These are phyloP conservation scores for Phortica magna DNA, from an alignment of 2,888 invertebrate species.

Conservation along the genomic window DNA sequence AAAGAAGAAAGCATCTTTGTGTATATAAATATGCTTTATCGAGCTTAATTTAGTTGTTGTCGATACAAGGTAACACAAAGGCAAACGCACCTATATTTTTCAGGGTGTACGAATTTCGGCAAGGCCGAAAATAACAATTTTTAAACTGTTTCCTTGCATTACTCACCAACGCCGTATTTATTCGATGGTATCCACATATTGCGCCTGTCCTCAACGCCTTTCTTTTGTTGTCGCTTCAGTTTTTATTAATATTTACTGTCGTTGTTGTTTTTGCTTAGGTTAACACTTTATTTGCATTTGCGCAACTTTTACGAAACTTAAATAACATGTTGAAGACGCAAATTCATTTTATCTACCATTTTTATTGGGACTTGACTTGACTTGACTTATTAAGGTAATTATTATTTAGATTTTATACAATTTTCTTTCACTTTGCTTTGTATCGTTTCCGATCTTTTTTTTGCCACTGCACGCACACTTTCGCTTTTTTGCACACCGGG, in stretches of 20 bases:
- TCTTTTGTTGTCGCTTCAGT: slow-evolving; percentile 35
- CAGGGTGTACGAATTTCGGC: background rate
- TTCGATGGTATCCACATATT: slow-evolving; percentile 78
- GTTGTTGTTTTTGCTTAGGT: background rate
- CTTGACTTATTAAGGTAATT: background rate
- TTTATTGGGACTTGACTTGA: background rate
- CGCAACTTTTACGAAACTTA: slow-evolving; percentile 5
- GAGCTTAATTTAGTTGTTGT: too few relatives aligned
- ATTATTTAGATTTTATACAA: background rate
- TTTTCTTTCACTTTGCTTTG: slow-evolving; percentile 16
- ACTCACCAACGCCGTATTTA: slow-evolving; percentile 78
- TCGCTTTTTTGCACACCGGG: slow-evolving; percentile 8
- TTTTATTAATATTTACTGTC: background rate
- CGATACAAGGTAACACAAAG: too few relatives aligned
- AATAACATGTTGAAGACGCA: background rate
- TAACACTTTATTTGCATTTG: slow-evolving; percentile 11
- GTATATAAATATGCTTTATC: too few relatives aligned
- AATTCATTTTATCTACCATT: slow-evolving; percentile 3
- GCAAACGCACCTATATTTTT: too few relatives aligned
- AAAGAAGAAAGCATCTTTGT: slow-evolving; percentile 36
- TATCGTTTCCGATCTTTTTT: slow-evolving; percentile 11
- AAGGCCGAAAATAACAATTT: background rate
- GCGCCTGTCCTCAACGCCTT: slow-evolving; percentile 27
- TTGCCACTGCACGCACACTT: slow-evolving; percentile 1
- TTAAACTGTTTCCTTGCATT: slow-evolving; percentile 37